Evolutionary conservation across 2,797 vertebrate species (phyloP), one percentile per base, ranked within the genome.

Genomic region (Typhlichthys eigenmanni): DNA sequence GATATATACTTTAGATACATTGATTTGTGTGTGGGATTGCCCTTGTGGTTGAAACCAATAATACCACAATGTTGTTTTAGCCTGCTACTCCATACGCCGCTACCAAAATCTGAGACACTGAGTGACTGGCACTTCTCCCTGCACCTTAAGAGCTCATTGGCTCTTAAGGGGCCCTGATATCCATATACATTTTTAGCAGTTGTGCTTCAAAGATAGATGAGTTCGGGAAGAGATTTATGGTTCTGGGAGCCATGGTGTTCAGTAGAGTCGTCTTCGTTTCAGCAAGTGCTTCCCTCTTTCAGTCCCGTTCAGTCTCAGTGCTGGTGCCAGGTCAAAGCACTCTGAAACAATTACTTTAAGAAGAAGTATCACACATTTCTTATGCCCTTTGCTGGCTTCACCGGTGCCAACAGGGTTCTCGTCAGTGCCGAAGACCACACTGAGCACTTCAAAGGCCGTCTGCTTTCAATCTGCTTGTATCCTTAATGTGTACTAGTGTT

Each of bases 351-450:
- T 85, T 72, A 84, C 64, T 63, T 47, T 19, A 66, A 58, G 59
- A 71, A 80, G 80, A 82, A 80, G 71, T 77, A 78, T 81, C 80
- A 58, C 63, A 69, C 64, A 60, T 72, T 80, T 79, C 65, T 79
- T 84, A 72, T 68, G 57, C 47, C 79, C 66, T 74, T 50, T 52
- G 58, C 60, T 46, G 69, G 49, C 64, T 74, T 83, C 68, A 60
- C 29, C 52, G 29, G 64, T 66, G 71, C 63, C 56, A 74, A 79
- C 81, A 75, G 69, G 56, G 46, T 72, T 81, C 68, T 83, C 65
- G 52, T 79, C 68, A 56, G 75, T 77, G 75, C 71, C 58, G 53
- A 47, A 68, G 76, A 80, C 70, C 71, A 10, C 71, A 58, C 47
- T 0, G 10, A 66, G 66, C 9, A 29, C 72, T 85, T 86, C 75